Evolutionary conservation across 1,140 invertebrate species (phyloP).

Genomic region (Sitophilus oryzae): DNA sequence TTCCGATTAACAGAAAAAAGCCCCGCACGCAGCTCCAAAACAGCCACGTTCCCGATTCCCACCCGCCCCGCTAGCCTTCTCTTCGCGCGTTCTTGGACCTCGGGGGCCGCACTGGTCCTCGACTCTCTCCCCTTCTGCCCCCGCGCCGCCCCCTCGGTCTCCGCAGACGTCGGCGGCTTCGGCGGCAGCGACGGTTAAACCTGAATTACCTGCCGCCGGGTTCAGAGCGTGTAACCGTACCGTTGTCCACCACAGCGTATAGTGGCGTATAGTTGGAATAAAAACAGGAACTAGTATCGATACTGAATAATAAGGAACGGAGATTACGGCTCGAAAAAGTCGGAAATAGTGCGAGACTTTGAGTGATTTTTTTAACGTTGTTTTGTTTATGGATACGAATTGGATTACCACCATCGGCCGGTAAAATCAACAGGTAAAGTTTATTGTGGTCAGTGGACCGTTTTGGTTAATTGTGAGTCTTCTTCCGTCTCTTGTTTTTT

Average conservation of each 20-base stretch:
- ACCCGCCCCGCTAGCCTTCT: neutral
- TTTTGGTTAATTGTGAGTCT: no score
- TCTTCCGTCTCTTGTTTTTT: no score
- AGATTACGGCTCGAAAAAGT: neutral
- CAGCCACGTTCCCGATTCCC: neutral
- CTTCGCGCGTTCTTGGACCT: neutral
- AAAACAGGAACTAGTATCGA: no score
- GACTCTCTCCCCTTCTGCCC: neutral
- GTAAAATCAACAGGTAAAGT: neutral
- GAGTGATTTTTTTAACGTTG: neutral
- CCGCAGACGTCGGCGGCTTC: no score
- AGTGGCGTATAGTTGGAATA: neutral
- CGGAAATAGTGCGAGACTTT: neutral
- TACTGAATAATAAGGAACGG: no score
- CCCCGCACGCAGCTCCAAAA: neutral
- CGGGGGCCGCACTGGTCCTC: neutral
- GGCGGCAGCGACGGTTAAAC: neutral
- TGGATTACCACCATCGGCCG: neutral
- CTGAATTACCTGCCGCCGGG: neutral
- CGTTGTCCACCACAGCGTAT: neutral
- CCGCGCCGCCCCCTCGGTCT: neutral
- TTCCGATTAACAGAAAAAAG: neutral
- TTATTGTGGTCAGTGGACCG: no score
- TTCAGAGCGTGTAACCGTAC: neutral
- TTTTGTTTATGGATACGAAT: neutral